These are phyloP conservation scores for Macroglossus sobrinus DNA, from an alignment of 2,113 vertebrate species.

Conservation along the genomic window DNA sequence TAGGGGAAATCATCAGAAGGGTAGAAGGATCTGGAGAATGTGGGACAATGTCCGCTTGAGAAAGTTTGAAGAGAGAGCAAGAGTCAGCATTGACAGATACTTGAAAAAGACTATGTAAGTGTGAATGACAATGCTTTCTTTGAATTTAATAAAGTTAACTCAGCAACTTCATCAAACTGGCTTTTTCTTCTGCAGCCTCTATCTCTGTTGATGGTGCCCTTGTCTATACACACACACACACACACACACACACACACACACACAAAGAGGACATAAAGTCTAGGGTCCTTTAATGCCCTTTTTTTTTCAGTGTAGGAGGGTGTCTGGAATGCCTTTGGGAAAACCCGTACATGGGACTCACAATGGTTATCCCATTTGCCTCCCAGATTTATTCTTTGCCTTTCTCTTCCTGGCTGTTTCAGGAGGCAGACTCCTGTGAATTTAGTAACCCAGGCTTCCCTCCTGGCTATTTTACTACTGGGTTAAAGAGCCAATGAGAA, in stretches of 20 bases:
- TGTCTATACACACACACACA: no score
- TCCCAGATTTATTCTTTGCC: not conserved
- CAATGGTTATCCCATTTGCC: not conserved
- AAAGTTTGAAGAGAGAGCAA: not conserved
- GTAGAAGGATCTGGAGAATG: not conserved
- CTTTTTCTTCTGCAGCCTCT: not conserved
- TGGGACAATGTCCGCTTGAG: not conserved
- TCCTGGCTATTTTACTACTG: not conserved
- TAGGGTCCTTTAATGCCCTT: not conserved
- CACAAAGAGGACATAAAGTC: not conserved
- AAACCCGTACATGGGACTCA: not conserved
- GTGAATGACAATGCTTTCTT: not conserved
- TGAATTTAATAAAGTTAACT: not conserved
- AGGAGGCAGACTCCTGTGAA: not conserved
- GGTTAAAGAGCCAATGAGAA: not conserved
- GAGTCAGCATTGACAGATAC: no score
- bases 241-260: no score
- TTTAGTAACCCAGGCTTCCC: not conserved
- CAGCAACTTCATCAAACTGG: not conserved
- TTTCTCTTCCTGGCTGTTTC: not conserved
- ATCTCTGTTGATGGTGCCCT: not conserved
- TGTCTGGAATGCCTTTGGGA: not conserved
- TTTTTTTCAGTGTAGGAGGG: no score
- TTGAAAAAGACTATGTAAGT: not conserved
- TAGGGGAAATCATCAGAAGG: not conserved